Base-by-base conservation (phyloP, 35 echinoderm and acorn worm species). In the Holothuria glaberrima region DNA sequence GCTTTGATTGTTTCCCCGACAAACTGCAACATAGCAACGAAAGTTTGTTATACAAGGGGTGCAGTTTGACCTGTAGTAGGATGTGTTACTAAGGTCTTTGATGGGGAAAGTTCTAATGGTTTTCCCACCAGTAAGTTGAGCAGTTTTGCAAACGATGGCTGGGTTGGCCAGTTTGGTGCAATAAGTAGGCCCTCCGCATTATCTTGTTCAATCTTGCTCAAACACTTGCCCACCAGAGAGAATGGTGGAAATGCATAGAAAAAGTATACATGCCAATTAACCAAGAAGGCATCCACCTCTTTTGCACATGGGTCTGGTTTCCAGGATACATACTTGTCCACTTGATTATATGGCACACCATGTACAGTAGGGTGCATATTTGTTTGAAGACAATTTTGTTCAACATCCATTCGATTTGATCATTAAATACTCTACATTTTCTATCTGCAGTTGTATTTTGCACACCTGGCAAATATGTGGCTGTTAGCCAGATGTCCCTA, bases 221-320 rank as follows among this genome's bases (percentile, higher is more conserved):
- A 12, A 59, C 59, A 58, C 59, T 54, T 16, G 2, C 20, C 26
- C 16, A 91, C 41, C 3, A 90, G 32, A 62, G 73, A 74, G 50
- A 91, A 94, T 27, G 80, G 38, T 75, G 91, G 94, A 60, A 92
- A 95, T 16, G 94, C 91, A 93, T 95, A 92, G 41, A 68, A 81
- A 57, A 30, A 86, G 30, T 56, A 62, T 16, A 82, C 25, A 30
- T 20, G n/a, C 92, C 89, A 94, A 70, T 88, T 30, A 20, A 87
- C 26, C 28, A 80, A 59, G 36, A 90, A 94, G 12, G 94, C 91
- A 80, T 96, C 61, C 31, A 70, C 48, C 19, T 24, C 58, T 27
- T 68, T 32, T 22, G 81, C 88, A 19, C 61, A 81, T 79, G 92
- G 92, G 45, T 94, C 88, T 38, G 88, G 92, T 87, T 69, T 73